Conservation (phyloP, 2,888 invertebrate species). For the Acanthococcus lagerstroemiae region DNA sequence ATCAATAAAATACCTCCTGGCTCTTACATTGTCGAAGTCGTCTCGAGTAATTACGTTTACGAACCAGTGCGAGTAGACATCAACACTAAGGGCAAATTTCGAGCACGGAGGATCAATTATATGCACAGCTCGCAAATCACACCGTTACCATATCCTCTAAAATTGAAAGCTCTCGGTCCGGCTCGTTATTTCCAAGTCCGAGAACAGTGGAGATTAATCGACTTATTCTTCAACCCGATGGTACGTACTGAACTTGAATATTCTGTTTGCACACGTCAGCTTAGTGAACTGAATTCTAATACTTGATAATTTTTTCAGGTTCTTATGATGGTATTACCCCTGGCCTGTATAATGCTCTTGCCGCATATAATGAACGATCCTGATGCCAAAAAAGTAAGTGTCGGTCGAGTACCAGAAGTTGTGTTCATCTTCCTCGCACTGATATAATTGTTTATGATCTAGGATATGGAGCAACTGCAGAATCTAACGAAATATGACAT, state of each 20-base stretch:
- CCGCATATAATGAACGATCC: conserved; percentile 98
- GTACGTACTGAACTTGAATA: conserved; percentile 41
- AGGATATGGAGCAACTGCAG: conserved; percentile 81
- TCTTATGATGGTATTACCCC: conserved; percentile 90
- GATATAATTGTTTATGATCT: conserved; percentile 32
- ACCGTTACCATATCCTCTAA: conserved; percentile 85
- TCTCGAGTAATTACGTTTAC: conserved; percentile 82
- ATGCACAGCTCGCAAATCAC: conserved; percentile 84
- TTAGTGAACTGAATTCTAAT: background rate
- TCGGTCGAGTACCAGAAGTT: background rate
- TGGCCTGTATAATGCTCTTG: conserved; percentile 79
- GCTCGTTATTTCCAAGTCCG: conserved; percentile 83
- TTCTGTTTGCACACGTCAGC: background rate
- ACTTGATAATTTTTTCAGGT: conserved; percentile 47
- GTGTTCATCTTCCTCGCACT: background rate
- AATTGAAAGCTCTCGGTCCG: conserved; percentile 70
- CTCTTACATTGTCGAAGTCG: conserved; percentile 86
- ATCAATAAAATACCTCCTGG: conserved; percentile 82
- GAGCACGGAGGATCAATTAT: conserved; percentile 87
- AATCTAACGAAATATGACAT: conserved; percentile 72
- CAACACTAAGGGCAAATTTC: conserved; percentile 90
- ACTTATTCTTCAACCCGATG: conserved; percentile 95
- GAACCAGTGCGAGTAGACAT: conserved; percentile 95
- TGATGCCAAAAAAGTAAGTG: conserved; percentile 75
- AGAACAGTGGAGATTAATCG: conserved; percentile 94